A percentile compares a stretch with the other conserved stretches of the same genome.
These are phyloP conservation scores for Glossosoma conforme DNA, from an alignment of 1,140 invertebrate species.

Conservation along the genomic window DNA sequence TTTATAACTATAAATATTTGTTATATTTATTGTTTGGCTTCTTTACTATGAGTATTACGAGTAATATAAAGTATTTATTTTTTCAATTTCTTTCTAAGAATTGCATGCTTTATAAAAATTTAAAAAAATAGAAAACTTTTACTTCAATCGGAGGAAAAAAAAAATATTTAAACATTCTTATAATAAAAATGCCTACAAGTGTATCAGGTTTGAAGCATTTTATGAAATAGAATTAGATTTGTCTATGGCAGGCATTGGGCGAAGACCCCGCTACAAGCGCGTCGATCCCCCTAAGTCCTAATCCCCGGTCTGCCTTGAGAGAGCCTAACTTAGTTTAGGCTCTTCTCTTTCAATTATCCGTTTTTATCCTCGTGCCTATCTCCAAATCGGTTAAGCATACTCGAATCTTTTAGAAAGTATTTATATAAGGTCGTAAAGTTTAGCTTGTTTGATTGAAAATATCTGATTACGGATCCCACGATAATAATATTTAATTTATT, in stretches of 20 bases:
- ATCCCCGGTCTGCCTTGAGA: constrained; percentile 23
- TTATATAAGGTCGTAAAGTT: constrained; percentile 21
- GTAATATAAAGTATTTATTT: too few species aligned
- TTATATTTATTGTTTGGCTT: too few species aligned
- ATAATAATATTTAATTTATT: too few species aligned
- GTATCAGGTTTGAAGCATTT: constrained; percentile 22
- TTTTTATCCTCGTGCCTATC: constrained; percentile 32
- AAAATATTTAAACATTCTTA: too few species aligned
- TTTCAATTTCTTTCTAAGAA: too few species aligned
- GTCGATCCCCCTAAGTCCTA: constrained; percentile 30
- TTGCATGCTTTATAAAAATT: too few species aligned
- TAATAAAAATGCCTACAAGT: constrained; percentile 14
- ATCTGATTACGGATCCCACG: constrained; percentile 20
- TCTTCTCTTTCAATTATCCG: constrained; percentile 32
- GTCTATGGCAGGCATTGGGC: neutral
- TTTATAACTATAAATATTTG: too few species aligned
- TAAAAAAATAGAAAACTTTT: too few species aligned
- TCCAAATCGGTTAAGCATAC: constrained; percentile 20
- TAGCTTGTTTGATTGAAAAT: constrained; percentile 23
- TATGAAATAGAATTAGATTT: constrained; percentile 32
- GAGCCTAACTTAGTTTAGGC: constrained; percentile 31
- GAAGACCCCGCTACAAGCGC: constrained; percentile 16
- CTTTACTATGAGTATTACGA: too few species aligned
- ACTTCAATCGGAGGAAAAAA: too few species aligned
- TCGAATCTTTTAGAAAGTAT: constrained; percentile 27